Base-by-base conservation (phyloP, 1,140 invertebrate species). In the Caenorhabditis inopinata region DNA sequence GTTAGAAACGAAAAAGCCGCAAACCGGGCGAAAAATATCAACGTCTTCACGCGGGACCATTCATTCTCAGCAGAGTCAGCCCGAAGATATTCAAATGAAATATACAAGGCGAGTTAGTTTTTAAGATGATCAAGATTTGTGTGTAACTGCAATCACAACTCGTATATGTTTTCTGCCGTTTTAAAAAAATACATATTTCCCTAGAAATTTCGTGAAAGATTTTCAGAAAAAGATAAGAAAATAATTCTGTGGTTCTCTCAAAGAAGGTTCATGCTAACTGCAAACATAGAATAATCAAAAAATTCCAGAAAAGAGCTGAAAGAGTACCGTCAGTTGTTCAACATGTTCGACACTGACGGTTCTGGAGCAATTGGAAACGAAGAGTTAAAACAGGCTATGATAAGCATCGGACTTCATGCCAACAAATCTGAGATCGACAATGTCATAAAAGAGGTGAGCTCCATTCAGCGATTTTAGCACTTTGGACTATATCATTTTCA, bases 291-390 rank as follows among this genome's bases (percentile, higher is more conserved):
- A n/a, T n/a, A n/a, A n/a, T n/a, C n/a, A n/a, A n/a, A n/a, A n/a
- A n/a, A n/a, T 68, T 78, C 47, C 58, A 76, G 79, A 62, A 85
- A 85, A 49, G 84, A 85, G 51, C 49, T 85, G 5, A 68, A 81
- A 47, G 85, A 87, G 42, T 87, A 85, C 80, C 81, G 84, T 49
- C 85, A 87, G 77, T 47, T 87, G 25, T 87, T 87, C 75, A 82
- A 80, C 12, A 88, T 88, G 85, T 88, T 88, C 62, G 87, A 88
- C 82, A 85, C 87, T 25, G 87, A 88, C 79, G 86, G 87, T 14
- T 86, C 85, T 18, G 87, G 87, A 12, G 87, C 87, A 16, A 84
- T 88, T 73, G 87, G 86, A 32, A 79, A 82, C 29, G 86, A 88
- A 25, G 86, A 87, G 49, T 58, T 87, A 12, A 86, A 87, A 51